These are phyloP conservation scores for Drosophila mulleri DNA, from an alignment of 2,888 invertebrate genomes.

Conservation along the genomic window DNA sequence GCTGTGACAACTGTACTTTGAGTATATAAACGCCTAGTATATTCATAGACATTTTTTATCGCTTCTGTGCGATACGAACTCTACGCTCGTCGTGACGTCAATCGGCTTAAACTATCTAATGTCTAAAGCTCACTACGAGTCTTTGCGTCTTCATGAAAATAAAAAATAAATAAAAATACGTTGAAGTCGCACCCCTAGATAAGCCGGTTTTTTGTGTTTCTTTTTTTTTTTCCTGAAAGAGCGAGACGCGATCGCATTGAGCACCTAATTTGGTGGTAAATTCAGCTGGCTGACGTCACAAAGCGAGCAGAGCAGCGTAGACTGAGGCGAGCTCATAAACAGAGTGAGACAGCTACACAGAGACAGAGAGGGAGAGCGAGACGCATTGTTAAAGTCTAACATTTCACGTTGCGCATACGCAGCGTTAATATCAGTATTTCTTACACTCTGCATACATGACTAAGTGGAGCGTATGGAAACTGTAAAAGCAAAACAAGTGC, in stretches of 20 bases:
- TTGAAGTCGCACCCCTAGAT: constrained; percentile 28
- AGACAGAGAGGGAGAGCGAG: background rate
- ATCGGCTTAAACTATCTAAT: constrained; percentile 22
- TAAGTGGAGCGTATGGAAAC: background rate
- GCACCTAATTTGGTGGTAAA: constrained; percentile 65
- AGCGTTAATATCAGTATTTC: background rate
- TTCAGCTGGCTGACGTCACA: constrained; percentile 62
- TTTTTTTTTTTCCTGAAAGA: constrained; percentile 5
- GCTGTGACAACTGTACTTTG: constrained; percentile 8
- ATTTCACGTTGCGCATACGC: constrained; percentile 38
- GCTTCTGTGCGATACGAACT: constrained; percentile 2
- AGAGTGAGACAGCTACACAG: background rate
- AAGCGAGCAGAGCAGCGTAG: background rate
- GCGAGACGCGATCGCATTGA: constrained; percentile 41
- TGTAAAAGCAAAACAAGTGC: background rate
- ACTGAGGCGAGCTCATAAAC: background rate
- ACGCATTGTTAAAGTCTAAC: background rate
- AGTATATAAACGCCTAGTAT: background rate
- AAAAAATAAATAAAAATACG: background rate
- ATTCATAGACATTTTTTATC: background rate
- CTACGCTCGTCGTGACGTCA: constrained; percentile 22
- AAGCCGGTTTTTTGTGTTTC: constrained; percentile 63
- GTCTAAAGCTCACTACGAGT: constrained; percentile 5
- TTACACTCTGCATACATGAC: background rate
- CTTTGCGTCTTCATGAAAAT: constrained; percentile 6